Base-by-base conservation (phyloP, 2,113 vertebrate genomes). In the Condylura cristata region DNA sequence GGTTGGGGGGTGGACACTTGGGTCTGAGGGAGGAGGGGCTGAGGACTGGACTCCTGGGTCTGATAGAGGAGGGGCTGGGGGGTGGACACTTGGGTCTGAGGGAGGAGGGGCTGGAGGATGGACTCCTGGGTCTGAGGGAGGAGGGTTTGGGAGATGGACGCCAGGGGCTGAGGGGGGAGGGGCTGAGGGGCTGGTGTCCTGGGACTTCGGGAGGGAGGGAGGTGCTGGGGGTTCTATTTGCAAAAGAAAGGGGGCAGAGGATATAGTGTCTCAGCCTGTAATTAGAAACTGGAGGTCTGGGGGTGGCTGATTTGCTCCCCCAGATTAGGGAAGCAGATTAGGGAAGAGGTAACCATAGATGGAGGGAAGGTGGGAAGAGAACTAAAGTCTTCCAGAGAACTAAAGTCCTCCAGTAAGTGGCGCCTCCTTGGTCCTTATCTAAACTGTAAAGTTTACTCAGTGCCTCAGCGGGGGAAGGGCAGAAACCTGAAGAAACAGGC, bases 341-440 rank as follows among this genome's bases (percentile, higher is more conserved):
- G 63, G 63, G 56, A 24, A 72, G 18, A 20, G 16, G 26, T 3
- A 61, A 51, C 78, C 18, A 37, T 32, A 46, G 72, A 48, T 0
- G 65, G n/a, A 61, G 14, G 39, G 60, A 87, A 37, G 41, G 56
- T 26, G 20, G 44, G 56, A 44, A 81, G 58, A 61, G 24, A 30
- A 56, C 46, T 48, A 65, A 51, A 66, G n/a, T n/a, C n/a, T n/a
- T n/a, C n/a, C n/a, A 80, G 56, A 56, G 17, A 6, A 56, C 18
- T 56, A 66, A 51, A 68, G 58, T 13, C 72, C 78, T 75, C 37
- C 28, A 44, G 58, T 32, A 72, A 78, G 88, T 22, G 9, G 86
- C 0, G 14, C 37, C 32, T 71, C 87, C 84, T 61, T 30, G 78
- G 82, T 88, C 41, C 83, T 97, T 96, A 93, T 94, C 96, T 94